A percentile compares a stretch with the other conserved stretches of the same genome.
These are phyloP conservation scores for Saxidomus purpurata DNA, from an alignment of 1,140 invertebrate species.

Conservation along the genomic window DNA sequence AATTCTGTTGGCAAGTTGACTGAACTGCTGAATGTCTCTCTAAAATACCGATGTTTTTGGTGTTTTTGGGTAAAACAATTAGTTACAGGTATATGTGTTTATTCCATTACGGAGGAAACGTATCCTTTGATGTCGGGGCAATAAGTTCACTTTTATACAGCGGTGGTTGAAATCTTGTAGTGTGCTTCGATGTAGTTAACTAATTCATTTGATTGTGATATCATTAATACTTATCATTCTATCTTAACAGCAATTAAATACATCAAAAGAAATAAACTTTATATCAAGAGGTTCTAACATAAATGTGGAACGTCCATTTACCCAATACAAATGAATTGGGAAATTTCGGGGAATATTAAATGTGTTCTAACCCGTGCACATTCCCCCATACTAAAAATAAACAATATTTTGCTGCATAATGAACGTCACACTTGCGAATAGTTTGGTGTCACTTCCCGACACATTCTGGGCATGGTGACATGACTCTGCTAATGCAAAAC, in stretches of 20 bases:
- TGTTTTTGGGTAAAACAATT: neutral
- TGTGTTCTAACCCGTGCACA: no score
- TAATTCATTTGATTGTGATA: no score
- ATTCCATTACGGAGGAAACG: neutral
- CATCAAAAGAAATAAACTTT: no score
- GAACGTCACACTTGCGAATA: neutral
- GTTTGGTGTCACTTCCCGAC: neutral
- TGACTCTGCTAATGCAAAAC: neutral
- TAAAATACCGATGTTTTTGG: neutral
- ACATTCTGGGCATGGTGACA: neutral
- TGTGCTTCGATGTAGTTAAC: no score
- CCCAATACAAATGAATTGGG: no score
- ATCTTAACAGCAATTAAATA: no score
- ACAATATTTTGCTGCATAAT: no score
- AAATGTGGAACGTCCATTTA: no score
- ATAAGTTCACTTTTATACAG: neutral
- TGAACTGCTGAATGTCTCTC: neutral
- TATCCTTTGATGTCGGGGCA: neutral
- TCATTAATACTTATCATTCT: no score
- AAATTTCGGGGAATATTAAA: neutral
- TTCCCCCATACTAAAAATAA: no score
- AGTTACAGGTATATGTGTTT: neutral
- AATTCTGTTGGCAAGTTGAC: neutral
- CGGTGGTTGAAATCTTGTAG: no score
- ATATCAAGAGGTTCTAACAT: no score